Evolutionary conservation across 2,888 invertebrate species (phyloP).

Genomic region (Hedychridium roseum): DNA sequence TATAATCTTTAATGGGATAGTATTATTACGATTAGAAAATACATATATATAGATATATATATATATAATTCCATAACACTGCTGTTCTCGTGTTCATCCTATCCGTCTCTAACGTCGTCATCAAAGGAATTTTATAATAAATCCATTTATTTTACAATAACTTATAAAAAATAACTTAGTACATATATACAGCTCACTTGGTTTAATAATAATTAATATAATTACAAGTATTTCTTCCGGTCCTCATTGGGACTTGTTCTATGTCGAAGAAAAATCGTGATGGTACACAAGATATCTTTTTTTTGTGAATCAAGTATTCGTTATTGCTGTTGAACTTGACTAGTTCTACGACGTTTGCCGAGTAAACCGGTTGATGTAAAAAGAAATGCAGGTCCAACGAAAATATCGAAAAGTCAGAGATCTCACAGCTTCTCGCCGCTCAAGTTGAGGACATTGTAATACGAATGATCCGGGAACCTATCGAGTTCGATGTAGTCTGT

Average conservation of each 20-base stretch:
- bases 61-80: conserved; percentile 31
- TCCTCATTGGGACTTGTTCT: no score
- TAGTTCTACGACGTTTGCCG: neutral
- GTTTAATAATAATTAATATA: conserved; percentile 8
- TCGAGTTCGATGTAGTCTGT: conserved; percentile 94
- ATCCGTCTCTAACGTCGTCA: no score
- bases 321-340: neutral
- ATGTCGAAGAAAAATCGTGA: neutral
- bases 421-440: conserved; percentile 81
- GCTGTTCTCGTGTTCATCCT: no score
- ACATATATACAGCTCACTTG: conserved; percentile 34
- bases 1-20: conserved; percentile 30
- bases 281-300: neutral
- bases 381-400: neutral
- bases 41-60: no score
- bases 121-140: no score
- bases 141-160: conserved; percentile 37
- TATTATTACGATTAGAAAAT: conserved; percentile 27
- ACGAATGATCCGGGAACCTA: conserved; percentile 91
- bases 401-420: neutral
- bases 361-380: neutral
- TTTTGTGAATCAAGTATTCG: neutral
- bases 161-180: conserved; percentile 28
- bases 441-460: conserved; percentile 85
- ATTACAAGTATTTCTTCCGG: neutral